These are phyloP conservation scores for Dicrurus megarhynchus DNA, from an alignment of 2,113 vertebrate species.

Conservation along the genomic window DNA sequence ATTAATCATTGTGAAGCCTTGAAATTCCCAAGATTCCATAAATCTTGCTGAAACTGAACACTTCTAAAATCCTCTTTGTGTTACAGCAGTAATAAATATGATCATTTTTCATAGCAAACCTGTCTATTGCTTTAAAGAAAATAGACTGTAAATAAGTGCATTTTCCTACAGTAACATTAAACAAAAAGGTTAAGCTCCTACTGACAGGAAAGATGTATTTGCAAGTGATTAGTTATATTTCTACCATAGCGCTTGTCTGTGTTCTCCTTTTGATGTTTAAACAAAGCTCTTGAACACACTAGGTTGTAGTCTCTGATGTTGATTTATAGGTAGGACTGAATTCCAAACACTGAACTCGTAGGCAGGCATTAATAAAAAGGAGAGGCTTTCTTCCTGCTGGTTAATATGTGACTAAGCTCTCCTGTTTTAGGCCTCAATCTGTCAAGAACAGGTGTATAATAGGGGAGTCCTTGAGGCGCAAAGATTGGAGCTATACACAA, in stretches of 20 bases:
- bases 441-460: conserved; percentile 72
- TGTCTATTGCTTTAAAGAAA: conserved; percentile 60
- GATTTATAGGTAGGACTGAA: conserved; percentile 82
- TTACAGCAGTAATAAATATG: conserved; percentile 52
- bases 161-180: conserved; percentile 75
- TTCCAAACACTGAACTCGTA: conserved; percentile 76
- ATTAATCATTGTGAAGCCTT: conserved; percentile 27
- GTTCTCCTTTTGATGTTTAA: conserved; percentile 83
- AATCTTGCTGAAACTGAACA: not conserved
- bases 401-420: conserved; percentile 72
- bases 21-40: conserved; percentile 9
- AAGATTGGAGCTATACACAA: conserved; percentile 56
- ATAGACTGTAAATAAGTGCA: conserved; percentile 64
- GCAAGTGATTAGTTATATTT: conserved; percentile 85
- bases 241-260: conserved; percentile 73
- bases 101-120: conserved; percentile 50
- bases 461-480: conserved; percentile 68
- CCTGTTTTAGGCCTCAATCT: conserved; percentile 73
- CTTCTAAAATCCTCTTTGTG: conserved; percentile 29
- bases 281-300: conserved; percentile 82
- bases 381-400: conserved; percentile 74
- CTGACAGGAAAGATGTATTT: conserved; percentile 82
- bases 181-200: conserved; percentile 82
- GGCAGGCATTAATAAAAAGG: conserved; percentile 74
- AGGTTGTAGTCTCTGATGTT: conserved; percentile 81